These are phyloP conservation scores for Motacilla alba DNA, from an alignment of 2,113 vertebrate species.

Conservation along the genomic window DNA sequence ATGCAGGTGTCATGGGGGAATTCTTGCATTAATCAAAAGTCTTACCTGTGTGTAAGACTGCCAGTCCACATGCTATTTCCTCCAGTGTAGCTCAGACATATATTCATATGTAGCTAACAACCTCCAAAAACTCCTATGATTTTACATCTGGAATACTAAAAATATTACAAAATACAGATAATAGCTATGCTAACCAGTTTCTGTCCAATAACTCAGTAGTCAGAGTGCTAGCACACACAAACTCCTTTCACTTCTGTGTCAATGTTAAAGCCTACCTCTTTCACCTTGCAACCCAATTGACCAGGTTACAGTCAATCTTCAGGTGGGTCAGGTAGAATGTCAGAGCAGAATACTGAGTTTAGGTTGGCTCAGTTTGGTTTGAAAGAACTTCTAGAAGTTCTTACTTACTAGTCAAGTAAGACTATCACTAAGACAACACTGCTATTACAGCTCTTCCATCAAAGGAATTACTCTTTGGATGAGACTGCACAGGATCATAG, in stretches of 20 bases:
- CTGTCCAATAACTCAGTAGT: background rate
- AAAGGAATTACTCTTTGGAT: background rate
- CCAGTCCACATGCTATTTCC: background rate
- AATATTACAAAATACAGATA: background rate
- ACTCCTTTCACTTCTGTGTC: background rate
- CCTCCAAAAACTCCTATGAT: background rate
- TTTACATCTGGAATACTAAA: background rate
- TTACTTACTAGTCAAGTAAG: background rate
- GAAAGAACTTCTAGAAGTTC: background rate
- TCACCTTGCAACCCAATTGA: background rate
- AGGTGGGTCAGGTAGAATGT: background rate
- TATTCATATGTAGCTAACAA: background rate
- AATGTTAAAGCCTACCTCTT: background rate
- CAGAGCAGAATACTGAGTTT: background rate
- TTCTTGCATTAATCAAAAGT: background rate
- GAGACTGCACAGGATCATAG: background rate
- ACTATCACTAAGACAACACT: background rate
- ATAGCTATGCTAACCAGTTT: background rate
- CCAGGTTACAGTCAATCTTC: background rate
- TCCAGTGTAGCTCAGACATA: background rate
- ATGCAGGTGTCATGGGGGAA: background rate
- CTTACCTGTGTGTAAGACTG: background rate
- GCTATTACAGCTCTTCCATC: background rate
- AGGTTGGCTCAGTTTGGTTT: background rate
- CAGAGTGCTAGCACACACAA: background rate